Percentiles rank a stretch among this genome's conserved stretches.
Evolutionary conservation across 2,888 invertebrate genomes (phyloP).

Genomic region (Apeira syringaria): DNA sequence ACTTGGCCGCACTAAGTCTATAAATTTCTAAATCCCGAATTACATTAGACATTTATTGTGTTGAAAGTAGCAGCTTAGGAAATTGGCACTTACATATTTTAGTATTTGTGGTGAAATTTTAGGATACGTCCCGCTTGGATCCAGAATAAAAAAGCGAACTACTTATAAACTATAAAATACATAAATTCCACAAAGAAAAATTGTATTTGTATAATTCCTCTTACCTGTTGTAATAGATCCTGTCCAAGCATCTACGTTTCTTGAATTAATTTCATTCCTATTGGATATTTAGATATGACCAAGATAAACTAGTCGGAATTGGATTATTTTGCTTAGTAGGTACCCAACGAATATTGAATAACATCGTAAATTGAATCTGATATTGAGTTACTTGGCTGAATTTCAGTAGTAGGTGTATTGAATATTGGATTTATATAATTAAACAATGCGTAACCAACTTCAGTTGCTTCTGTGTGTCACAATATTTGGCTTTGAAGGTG

Average conservation of each 20-base stretch:
- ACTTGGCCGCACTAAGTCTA: constrained; percentile 14
- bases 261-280: constrained; percentile 30
- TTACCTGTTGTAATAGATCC: too few species aligned
- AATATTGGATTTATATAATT: constrained; percentile 16
- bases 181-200: too few species aligned
- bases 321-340: constrained; percentile 23
- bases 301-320: constrained; percentile 24
- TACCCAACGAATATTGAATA: constrained; percentile 12
- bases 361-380: constrained; percentile 20
- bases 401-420: constrained; percentile 12
- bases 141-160: too few species aligned
- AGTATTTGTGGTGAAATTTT: not conserved
- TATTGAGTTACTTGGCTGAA: constrained; percentile 18
- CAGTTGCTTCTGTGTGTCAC: constrained; percentile 3
- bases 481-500: not conserved
- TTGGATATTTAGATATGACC: constrained; percentile 32
- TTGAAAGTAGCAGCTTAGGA: constrained; percentile 13
- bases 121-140: too few species aligned
- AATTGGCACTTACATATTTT: constrained; percentile 4
- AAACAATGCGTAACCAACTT: constrained; percentile 1
- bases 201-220: too few species aligned
- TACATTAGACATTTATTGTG: constrained; percentile 14
- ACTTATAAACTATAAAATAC: too few species aligned
- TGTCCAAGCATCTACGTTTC: constrained; percentile 13
- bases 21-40: constrained; percentile 17